Evolutionary conservation across 2,888 invertebrate species (phyloP).

Genomic region (Lasioglossum vierecki): DNA sequence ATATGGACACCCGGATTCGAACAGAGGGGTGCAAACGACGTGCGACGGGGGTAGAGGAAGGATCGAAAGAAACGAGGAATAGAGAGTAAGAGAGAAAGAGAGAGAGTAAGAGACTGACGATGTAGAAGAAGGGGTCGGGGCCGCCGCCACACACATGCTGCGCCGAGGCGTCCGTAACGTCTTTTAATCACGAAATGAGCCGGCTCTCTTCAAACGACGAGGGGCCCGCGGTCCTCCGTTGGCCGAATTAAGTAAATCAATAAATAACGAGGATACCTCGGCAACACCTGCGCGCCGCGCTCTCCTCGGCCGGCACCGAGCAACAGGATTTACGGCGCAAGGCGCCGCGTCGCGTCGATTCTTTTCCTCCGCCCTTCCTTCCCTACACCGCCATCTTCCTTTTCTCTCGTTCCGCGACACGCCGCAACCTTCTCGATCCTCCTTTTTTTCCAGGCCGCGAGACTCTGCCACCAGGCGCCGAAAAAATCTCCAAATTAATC

Average conservation of each 20-base stretch:
- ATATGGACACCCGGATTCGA: conserved; percentile 70
- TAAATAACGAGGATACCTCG: conserved; percentile 81
- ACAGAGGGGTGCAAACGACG: conserved; percentile 43
- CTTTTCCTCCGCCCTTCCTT: conserved; percentile 25
- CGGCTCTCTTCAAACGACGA: conserved; percentile 78
- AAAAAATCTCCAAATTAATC: neutral
- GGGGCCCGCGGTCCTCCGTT: conserved; percentile 76
- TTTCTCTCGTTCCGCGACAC: neutral
- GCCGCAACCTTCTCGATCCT: neutral
- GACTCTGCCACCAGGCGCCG: neutral
- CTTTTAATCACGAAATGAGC: conserved; percentile 83
- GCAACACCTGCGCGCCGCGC: conserved; percentile 79
- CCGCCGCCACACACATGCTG: conserved; percentile 79
- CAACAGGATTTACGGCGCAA: conserved; percentile 73
- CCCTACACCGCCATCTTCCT: conserved; percentile 13
- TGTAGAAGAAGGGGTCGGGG: conserved; percentile 55
- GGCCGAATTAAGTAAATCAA: conserved; percentile 83
- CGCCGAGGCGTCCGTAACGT: conserved; percentile 81
- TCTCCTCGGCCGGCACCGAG: conserved; percentile 68
- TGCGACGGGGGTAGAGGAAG: conserved; percentile 35
- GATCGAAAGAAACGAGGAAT: conserved; percentile 20
- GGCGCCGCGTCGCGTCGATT: conserved; percentile 70
- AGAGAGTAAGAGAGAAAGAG: neutral
- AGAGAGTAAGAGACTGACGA: neutral
- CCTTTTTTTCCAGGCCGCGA: neutral